These are phyloP conservation scores for Morpho achilles DNA, from an alignment of 2,888 invertebrate genomes.

Conservation along the genomic window DNA sequence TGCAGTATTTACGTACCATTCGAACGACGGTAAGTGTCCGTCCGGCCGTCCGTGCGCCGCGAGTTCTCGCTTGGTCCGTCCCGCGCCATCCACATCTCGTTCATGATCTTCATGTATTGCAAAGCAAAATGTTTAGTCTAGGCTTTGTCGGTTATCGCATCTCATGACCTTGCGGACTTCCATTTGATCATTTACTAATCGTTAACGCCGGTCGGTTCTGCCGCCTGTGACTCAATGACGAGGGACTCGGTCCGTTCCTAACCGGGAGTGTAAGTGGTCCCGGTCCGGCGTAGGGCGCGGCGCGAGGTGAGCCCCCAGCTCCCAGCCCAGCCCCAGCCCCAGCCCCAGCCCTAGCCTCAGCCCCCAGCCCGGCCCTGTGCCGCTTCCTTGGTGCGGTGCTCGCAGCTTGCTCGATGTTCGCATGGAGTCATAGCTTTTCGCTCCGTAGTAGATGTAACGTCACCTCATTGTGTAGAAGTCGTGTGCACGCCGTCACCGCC, in stretches of 20 bases:
- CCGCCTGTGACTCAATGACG: no score
- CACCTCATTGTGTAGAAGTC: no score
- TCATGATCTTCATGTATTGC: not conserved
- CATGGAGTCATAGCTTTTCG: no score
- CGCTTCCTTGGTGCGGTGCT: no score
- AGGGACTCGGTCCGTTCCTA: not conserved
- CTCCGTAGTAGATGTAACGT: no score
- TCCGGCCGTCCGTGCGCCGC: not conserved
- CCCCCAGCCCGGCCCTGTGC: no score
- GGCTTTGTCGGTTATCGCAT: constrained; percentile 15
- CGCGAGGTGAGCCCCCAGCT: not conserved
- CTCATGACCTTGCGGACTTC: constrained; percentile 1
- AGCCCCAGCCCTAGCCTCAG: no score
- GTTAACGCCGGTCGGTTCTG: no score
- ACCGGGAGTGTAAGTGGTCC: no score
- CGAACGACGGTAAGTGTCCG: constrained; percentile 22
- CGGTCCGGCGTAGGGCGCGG: not conserved
- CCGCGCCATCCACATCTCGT: not conserved
- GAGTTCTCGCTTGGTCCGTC: not conserved
- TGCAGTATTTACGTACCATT: constrained; percentile 24
- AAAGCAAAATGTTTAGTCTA: constrained; percentile 9
- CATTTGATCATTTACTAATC: not conserved
- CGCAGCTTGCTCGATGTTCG: no score
- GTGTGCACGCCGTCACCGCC: no score
- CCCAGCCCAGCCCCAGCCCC: not conserved